Evolutionary conservation across 2,797 vertebrate genomes (phyloP).

Genomic region (Knipowitschia caucasica): DNA sequence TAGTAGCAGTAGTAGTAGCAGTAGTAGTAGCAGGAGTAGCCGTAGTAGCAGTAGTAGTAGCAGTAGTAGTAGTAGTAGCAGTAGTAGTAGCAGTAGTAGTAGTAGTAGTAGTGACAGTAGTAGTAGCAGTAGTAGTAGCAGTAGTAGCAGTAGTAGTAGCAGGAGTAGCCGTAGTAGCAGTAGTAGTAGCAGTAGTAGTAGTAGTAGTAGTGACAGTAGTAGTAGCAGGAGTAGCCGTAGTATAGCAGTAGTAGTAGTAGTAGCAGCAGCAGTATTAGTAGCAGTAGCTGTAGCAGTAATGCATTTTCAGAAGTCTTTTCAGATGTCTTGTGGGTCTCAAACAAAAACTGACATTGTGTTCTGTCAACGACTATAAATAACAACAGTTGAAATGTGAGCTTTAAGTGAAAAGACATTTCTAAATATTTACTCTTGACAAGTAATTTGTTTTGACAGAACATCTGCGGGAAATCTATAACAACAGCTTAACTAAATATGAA

Average conservation of each 20-base stretch:
- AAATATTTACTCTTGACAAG: slow-evolving; percentile 33
- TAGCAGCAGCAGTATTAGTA: background rate
- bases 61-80: background rate
- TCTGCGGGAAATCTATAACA: slow-evolving; percentile 39
- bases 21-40: too few species aligned
- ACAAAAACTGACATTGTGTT: slow-evolving; percentile 12
- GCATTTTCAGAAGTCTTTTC: background rate
- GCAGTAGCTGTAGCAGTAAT: background rate
- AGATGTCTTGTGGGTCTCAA: background rate
- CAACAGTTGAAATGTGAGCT: slow-evolving; percentile 12
- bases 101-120: background rate
- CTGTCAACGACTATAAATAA: slow-evolving; percentile 23
- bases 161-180: background rate
- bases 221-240: background rate
- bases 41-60: background rate
- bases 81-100: background rate
- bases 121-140: background rate
- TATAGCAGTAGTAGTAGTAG: background rate
- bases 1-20: too few species aligned
- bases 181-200: background rate
- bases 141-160: background rate
- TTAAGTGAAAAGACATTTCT: slow-evolving; percentile 2
- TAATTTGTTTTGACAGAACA: slow-evolving; percentile 53
- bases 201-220: background rate
- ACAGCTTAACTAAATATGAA: slow-evolving; percentile 27